Evolutionary conservation across 2,888 invertebrate genomes (phyloP).

Genomic region (Netelia virgata): DNA sequence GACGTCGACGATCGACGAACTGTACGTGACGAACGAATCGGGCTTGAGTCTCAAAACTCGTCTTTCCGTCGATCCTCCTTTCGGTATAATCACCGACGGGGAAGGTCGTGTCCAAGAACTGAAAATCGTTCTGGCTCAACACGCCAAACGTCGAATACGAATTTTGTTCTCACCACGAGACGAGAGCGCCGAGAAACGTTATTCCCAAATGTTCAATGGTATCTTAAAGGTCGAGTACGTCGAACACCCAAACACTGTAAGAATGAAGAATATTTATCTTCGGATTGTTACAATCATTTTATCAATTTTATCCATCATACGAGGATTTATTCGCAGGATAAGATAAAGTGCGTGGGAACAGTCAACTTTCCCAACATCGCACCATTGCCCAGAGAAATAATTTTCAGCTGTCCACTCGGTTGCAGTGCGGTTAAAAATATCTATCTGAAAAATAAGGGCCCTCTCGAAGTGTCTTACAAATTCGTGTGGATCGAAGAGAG

Average conservation of each 20-base stretch:
- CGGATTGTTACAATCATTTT: background rate
- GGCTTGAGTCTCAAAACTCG: constrained; percentile 86
- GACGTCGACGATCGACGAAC: constrained; percentile 85
- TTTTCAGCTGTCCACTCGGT: constrained; percentile 88
- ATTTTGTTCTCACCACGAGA: constrained; percentile 76
- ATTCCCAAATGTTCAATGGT: constrained; percentile 74
- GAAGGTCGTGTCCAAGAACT: constrained; percentile 70
- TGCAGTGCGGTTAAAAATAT: constrained; percentile 84
- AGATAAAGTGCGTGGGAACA: constrained; percentile 87
- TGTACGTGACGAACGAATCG: constrained; percentile 87
- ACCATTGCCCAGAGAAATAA: constrained; percentile 86
- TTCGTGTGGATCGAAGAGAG: constrained; percentile 81
- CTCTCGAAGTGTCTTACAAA: constrained; percentile 85
- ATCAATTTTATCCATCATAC: background rate
- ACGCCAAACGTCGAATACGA: constrained; percentile 68
- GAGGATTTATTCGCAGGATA: constrained; percentile 86
- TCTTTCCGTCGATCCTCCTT: constrained; percentile 86
- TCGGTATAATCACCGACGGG: constrained; percentile 77
- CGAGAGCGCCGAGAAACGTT: constrained; percentile 68
- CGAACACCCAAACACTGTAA: constrained; percentile 84
- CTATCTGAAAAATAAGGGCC: constrained; percentile 86
- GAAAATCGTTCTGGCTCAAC: constrained; percentile 71
- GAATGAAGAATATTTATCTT: constrained; percentile 18
- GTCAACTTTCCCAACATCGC: constrained; percentile 90
- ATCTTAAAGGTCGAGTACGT: constrained; percentile 81